Conservation (phyloP, 2,113 vertebrate species). For the Origma solitaria region DNA sequence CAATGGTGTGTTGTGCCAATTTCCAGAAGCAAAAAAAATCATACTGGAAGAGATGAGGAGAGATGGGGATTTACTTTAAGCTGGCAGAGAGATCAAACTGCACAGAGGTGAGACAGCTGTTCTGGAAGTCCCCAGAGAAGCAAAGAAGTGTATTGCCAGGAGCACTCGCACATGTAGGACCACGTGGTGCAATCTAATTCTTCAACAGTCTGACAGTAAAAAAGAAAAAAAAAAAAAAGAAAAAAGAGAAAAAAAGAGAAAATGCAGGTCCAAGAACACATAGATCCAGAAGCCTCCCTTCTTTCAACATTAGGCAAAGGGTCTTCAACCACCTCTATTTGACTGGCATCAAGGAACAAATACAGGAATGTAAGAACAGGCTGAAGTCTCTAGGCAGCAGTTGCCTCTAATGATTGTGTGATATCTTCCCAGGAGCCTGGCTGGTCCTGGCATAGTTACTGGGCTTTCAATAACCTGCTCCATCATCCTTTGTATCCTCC, state of each 20-base stretch:
- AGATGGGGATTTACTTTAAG: neutral
- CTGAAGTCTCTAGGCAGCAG: neutral
- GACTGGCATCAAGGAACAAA: neutral
- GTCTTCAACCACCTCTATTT: neutral
- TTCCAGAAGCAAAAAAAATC: neutral
- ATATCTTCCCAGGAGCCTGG: neutral
- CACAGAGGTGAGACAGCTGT: neutral
- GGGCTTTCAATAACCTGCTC: neutral
- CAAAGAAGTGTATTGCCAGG: neutral
- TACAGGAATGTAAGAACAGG: neutral
- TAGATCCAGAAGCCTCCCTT: neutral
- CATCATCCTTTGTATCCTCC: neutral
- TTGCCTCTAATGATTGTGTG: neutral
- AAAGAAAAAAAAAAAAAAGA: neutral
- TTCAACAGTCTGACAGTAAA: neutral
- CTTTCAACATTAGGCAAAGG: neutral
- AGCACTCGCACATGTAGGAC: neutral
- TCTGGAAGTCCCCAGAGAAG: neutral
- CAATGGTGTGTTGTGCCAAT: neutral
- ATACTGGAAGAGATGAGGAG: neutral
- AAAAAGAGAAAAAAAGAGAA: neutral
- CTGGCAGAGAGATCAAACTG: neutral
- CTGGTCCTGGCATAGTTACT: neutral
- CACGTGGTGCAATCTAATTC: neutral
- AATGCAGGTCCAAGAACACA: neutral